Evolutionary conservation across 2,797 vertebrate genomes (phyloP).

Genomic region (Okamejei kenojei): DNA sequence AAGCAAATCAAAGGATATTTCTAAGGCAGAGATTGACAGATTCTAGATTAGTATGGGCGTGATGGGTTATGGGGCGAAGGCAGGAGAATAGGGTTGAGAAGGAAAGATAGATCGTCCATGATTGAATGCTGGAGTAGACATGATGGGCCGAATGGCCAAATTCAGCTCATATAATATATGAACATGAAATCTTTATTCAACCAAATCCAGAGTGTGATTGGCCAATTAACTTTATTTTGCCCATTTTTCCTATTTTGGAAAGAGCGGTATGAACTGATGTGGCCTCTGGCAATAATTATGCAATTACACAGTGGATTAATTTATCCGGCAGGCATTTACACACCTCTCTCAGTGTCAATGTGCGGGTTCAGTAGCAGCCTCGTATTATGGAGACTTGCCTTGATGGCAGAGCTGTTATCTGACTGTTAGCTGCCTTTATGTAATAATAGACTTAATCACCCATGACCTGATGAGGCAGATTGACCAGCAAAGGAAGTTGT

Average conservation of each 20-base stretch:
- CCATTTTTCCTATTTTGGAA: not conserved
- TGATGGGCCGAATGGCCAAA: too few species aligned
- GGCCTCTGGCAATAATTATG: not conserved
- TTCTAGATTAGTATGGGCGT: too few species aligned
- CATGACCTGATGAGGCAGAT: slow-evolving; percentile 8
- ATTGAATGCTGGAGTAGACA: too few species aligned
- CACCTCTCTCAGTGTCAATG: not conserved
- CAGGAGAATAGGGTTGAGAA: too few species aligned
- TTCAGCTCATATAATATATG: too few species aligned
- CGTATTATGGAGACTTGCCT: slow-evolving; percentile 4
- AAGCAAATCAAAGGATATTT: too few species aligned
- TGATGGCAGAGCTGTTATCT: not conserved
- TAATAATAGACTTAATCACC: slow-evolving; percentile 23
- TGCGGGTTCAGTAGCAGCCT: not conserved
- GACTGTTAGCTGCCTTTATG: slow-evolving; percentile 18
- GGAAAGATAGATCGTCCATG: too few species aligned
- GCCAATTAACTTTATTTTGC: not conserved
- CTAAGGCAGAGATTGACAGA: too few species aligned
- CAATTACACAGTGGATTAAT: not conserved
- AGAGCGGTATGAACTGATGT: too few species aligned
- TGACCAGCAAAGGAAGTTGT: not conserved
- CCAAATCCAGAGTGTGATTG: not conserved
- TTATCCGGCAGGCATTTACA: not conserved
- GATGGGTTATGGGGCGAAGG: too few species aligned
- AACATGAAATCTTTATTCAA: not conserved